Evolutionary conservation across 2,888 invertebrate genomes (phyloP), one percentile per base, ranked within the genome.

Genomic region (Athrips mouffetella): DNA sequence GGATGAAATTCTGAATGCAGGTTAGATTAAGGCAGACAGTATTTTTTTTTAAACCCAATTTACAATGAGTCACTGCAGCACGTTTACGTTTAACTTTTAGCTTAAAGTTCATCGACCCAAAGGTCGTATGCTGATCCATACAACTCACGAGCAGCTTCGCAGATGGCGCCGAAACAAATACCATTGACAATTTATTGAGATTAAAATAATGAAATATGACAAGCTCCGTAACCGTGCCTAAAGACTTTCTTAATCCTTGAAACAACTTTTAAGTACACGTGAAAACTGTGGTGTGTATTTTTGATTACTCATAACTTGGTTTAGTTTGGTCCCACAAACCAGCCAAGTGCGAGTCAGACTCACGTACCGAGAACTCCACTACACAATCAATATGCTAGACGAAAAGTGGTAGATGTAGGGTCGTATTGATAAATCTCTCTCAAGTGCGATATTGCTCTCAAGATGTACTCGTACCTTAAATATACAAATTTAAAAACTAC

Each of bases 21-120:
- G n/a, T n/a, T n/a, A n/a, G n/a, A n/a, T n/a, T n/a, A n/a, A n/a
- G n/a, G n/a, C n/a, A n/a, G n/a, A n/a, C n/a, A n/a, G n/a, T n/a
- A n/a, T n/a, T n/a, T n/a, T n/a, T n/a, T n/a, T n/a, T n/a, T n/a
- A n/a, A n/a, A n/a, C n/a, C n/a, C n/a, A n/a, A n/a, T n/a, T n/a
- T n/a, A n/a, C n/a, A n/a, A n/a, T n/a, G n/a, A n/a, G n/a, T n/a
- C n/a, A n/a, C n/a, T n/a, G n/a, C n/a, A n/a, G n/a, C n/a, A n/a
- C n/a, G n/a, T n/a, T n/a, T n/a, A n/a, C n/a, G 46, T 49, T 51
- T 52, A 46, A 52, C 45, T 50, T 51, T 53, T 50, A 49, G 49
- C 48, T 49, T 53, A 62, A 69, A 73, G 76, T 73, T 76, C 75
- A 71, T 52, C 51, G 64, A 70, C 65, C 65, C 62, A 63, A 73